Base-by-base conservation (phyloP, 2,888 invertebrate genomes). In the Coremacera marginata region DNA sequence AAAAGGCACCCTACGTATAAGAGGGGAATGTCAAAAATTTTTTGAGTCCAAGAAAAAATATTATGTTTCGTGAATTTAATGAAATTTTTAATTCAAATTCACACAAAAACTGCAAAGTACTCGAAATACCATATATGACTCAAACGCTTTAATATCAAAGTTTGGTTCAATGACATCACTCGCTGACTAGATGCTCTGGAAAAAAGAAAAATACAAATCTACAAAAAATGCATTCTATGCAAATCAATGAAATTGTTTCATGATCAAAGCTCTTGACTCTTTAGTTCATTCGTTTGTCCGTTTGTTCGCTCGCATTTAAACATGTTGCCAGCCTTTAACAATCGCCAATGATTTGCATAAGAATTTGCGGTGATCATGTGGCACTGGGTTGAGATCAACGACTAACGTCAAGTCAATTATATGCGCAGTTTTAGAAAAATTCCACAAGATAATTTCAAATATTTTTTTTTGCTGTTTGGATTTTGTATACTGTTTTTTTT, bases 371-470 rank as follows among this genome's bases (percentile, higher is more conserved):
- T 52, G 74, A 52, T 74, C 73, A 51, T 31, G 34, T 16, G 5
- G 9, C 51, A 49, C 49, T 19, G 22, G 3, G 34, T 34, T 22
- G 16, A 27, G 65, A 74, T 55, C 34, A 55, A 57, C 65, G 37
- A 9, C 34, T 63, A 65, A 70, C 82, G 80, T 85, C 83, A 84
- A 76, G 51, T 77, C 80, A 80, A 83, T 84, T 84, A 85, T 80
- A 55, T 75, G 82, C 75, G 71, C 81, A 84, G 81, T 86, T 86
- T 84, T 86, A 82, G 82, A 81, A 80, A 84, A 82, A 87, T 87
- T 86, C 87, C 87, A 81, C 83, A 82, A 82, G 83, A 83, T 84
- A 84, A 84, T 86, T 86, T 85, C 16, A 71, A 37, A 31, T 25
- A n/a, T 51, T 63, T 62, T 72, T 57, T 3, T 60, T 72, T 72